Evolutionary conservation across 2,888 invertebrate species (phyloP).

Genomic region (Morpho deidamia): DNA sequence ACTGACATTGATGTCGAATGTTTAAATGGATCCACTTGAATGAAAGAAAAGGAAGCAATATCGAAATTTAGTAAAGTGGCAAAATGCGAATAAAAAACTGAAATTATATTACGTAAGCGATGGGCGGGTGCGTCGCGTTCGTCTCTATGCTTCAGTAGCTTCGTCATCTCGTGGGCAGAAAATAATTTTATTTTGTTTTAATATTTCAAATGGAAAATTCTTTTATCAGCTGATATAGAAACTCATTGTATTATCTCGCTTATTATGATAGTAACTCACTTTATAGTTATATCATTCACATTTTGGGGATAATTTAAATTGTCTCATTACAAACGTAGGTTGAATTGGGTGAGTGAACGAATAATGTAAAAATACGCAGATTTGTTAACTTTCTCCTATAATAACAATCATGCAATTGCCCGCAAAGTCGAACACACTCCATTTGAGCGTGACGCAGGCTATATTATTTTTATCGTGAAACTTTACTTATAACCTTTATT

Average conservation of each 20-base stretch:
- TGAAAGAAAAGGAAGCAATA: not conserved
- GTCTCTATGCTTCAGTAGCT: not conserved
- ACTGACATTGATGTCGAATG: too few species aligned
- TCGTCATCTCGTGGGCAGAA: not conserved
- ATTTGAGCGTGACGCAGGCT: slow-evolving; percentile 35
- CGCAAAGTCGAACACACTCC: slow-evolving; percentile 28
- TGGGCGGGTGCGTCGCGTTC: slow-evolving; percentile 11
- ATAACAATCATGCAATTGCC: slow-evolving; percentile 23
- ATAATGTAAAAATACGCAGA: slow-evolving; percentile 7
- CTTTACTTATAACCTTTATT: slow-evolving; percentile 54
- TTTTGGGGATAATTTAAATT: not conserved
- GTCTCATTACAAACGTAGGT: not conserved
- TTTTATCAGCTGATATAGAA: too few species aligned
- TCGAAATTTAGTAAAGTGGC: not conserved
- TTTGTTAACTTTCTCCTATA: slow-evolving; percentile 20
- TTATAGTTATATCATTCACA: too few species aligned
- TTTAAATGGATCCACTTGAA: not conserved
- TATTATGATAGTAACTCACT: too few species aligned
- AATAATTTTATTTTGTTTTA: not conserved
- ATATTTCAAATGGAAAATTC: not conserved
- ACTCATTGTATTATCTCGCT: too few species aligned
- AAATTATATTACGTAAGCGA: not conserved
- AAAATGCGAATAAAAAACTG: slow-evolving; percentile 1
- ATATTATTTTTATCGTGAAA: slow-evolving; percentile 47
- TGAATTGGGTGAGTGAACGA: too few species aligned